phyloP scores from a whole-genome alignment of 2,888 invertebrate genomes.

The Oscheius sp. region DNA sequence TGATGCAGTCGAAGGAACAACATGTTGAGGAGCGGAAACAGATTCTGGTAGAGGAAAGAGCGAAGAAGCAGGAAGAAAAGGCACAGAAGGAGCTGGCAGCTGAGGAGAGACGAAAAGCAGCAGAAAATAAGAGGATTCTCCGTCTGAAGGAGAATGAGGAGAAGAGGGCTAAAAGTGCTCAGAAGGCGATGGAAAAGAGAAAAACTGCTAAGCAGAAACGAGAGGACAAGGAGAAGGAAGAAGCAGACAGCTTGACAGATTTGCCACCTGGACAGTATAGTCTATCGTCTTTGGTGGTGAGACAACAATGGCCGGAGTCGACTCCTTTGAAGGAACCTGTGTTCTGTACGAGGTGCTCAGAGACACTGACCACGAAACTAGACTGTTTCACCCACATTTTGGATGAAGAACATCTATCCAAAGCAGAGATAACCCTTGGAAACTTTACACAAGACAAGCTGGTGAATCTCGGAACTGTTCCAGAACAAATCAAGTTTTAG shows the following conservation, averaged over 20 bases:
- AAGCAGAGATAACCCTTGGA: neutral
- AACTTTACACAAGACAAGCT: constrained; percentile 1
- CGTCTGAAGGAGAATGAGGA: constrained; percentile 78
- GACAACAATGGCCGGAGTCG: constrained; percentile 10
- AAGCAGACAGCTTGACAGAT: constrained; percentile 2
- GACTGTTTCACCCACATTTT: constrained; percentile 31
- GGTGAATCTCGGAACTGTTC: neutral
- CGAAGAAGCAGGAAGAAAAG: constrained; percentile 87
- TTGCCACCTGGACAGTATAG: neutral
- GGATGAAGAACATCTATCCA: constrained; percentile 18
- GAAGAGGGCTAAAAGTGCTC: constrained; percentile 75
- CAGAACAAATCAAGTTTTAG: neutral
- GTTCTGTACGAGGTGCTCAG: constrained; percentile 1
- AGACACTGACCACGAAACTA: constrained; percentile 1
- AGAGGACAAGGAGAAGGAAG: constrained; percentile 23
- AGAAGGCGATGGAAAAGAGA: constrained; percentile 18
- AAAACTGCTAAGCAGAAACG: constrained; percentile 16
- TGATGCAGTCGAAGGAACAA: constrained; percentile 82
- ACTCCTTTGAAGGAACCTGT: neutral
- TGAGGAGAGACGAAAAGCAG: constrained; percentile 85
- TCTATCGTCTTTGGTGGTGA: neutral
- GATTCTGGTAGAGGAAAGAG: constrained; percentile 84
- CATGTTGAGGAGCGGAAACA: constrained; percentile 60
- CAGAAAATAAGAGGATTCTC: constrained; percentile 78
- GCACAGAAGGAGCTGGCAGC: constrained; percentile 95